These are phyloP conservation scores for Gastracanthus pulcherrimus DNA, from an alignment of 2,888 invertebrate species.

Conservation along the genomic window DNA sequence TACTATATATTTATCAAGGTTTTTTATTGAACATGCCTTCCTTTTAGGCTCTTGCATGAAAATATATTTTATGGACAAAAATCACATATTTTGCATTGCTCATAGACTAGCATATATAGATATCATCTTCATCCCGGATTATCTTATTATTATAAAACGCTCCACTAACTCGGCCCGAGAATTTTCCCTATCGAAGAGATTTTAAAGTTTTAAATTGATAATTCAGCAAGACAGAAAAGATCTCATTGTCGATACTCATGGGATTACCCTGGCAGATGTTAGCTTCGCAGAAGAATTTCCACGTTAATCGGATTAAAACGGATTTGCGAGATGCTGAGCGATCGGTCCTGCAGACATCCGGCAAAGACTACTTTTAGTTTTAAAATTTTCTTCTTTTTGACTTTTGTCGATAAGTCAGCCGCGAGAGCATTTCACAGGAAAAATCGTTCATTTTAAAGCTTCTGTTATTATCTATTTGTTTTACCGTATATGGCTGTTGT, in stretches of 20 bases:
- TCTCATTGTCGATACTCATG: constrained; percentile 36
- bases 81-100: neutral
- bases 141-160: constrained; percentile 14
- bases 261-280: constrained; percentile 45
- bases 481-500: neutral
- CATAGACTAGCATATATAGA: no score
- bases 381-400: constrained; percentile 24
- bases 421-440: neutral
- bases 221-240: constrained; percentile 38
- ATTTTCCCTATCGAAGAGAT: constrained; percentile 15
- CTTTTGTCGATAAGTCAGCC: constrained; percentile 33
- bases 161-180: neutral
- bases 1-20: no score
- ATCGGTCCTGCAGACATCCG: constrained; percentile 14
- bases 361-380: constrained; percentile 36
- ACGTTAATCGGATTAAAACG: constrained; percentile 53
- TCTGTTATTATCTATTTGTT: neutral
- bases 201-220: constrained; percentile 43
- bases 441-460: neutral
- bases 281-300: constrained; percentile 43
- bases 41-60: neutral
- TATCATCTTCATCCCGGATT: neutral
- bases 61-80: neutral
- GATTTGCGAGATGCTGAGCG: constrained; percentile 30
- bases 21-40: no score